A percentile compares a stretch with the other conserved stretches of the same genome.
Evolutionary conservation across 2,113 vertebrate species (phyloP).

Genomic region (Hyperopisus bebe): DNA sequence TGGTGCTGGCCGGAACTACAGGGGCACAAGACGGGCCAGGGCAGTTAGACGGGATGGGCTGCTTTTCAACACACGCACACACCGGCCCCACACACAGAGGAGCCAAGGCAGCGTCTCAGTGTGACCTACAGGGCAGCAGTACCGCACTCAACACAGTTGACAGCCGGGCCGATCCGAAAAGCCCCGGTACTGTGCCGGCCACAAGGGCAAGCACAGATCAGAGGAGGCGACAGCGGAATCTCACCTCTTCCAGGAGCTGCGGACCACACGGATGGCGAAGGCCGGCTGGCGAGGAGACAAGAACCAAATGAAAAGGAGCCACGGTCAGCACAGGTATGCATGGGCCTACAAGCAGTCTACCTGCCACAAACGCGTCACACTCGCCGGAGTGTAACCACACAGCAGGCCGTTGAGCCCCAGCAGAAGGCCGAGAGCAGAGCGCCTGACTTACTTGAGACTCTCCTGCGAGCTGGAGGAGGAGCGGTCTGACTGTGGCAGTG

Average conservation of each 20-base stretch:
- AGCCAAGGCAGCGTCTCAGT: not conserved
- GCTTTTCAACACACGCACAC: not conserved
- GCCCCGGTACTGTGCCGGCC: not conserved
- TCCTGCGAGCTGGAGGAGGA: slow-evolving; percentile 97
- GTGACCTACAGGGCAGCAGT: not conserved
- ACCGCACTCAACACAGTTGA: not conserved
- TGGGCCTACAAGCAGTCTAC: not conserved
- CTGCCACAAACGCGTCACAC: not conserved
- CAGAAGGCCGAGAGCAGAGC: not conserved
- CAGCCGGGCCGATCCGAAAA: not conserved
- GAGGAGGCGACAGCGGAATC: not conserved
- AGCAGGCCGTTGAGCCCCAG: not conserved
- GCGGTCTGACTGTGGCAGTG: slow-evolving; percentile 92
- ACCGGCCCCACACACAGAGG: not conserved
- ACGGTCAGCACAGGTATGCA: not conserved
- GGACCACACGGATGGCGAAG: slow-evolving; percentile 86
- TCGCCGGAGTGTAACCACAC: not conserved
- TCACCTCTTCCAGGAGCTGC: slow-evolving; percentile 83
- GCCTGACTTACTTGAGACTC: slow-evolving; percentile 83
- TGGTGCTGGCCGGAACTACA: slow-evolving; percentile 70
- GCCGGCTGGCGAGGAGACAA: slow-evolving; percentile 64
- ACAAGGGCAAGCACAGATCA: too few species aligned
- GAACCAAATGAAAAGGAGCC: slow-evolving; percentile 23
- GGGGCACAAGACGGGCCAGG: slow-evolving; percentile 14
- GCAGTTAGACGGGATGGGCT: not conserved